These are phyloP conservation scores for Spatulosminthurus flaviceps DNA, from an alignment of 2,888 invertebrate genomes.

Conservation along the genomic window DNA sequence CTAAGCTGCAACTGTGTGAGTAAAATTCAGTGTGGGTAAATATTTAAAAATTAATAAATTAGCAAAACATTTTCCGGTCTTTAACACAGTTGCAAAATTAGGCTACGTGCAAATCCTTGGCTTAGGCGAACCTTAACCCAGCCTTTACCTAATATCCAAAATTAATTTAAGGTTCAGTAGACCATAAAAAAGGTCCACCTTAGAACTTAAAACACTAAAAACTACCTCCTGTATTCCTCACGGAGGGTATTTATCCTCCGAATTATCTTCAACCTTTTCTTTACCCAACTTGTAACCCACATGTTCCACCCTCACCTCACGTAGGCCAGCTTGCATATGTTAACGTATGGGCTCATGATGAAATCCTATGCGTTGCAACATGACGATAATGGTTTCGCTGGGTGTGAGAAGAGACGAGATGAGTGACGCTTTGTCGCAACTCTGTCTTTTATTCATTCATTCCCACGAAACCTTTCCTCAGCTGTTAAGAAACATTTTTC, in stretches of 20 bases:
- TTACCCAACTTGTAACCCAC: not conserved
- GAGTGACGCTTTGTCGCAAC: too few species aligned
- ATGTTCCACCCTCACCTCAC: not conserved
- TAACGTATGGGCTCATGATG: too few species aligned
- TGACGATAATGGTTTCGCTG: too few species aligned
- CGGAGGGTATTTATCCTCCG: not conserved
- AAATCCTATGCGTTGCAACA: too few species aligned
- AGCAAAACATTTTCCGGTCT: not conserved
- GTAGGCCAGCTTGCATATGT: not conserved
- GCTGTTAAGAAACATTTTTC: too few species aligned
- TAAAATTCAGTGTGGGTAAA: not conserved
- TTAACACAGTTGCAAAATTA: not conserved
- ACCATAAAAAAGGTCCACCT: too few species aligned
- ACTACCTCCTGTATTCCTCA: not conserved
- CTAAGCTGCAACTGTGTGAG: not conserved
- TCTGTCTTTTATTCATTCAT: too few species aligned
- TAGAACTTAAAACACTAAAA: too few species aligned
- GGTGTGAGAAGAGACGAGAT: too few species aligned
- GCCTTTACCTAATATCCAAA: not conserved
- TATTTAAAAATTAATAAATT: not conserved
- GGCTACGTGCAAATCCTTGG: not conserved
- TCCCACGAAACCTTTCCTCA: too few species aligned
- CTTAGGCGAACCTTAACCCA: slow-evolving; percentile 10
- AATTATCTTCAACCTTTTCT: not conserved
- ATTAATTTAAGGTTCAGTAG: not conserved